phyloP scores from a whole-genome alignment of 2,113 vertebrate genomes.

The Todiramphus chloris region DNA sequence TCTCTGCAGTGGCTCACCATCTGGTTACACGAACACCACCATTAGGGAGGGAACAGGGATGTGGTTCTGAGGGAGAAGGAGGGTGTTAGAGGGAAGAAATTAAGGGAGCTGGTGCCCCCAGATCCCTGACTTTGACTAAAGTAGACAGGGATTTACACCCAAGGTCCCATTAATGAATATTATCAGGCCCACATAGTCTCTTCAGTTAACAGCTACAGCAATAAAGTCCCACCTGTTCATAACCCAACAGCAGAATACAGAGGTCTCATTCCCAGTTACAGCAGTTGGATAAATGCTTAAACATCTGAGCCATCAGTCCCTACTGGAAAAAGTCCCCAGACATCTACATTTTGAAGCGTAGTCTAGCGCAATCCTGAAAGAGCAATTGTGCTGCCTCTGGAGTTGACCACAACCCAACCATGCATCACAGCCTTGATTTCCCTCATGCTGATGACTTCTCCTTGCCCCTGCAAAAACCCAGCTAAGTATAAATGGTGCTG shows the following conservation, averaged over 20 bases:
- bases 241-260: not conserved
- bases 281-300: not conserved
- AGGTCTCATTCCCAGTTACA: not conserved
- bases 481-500: not conserved
- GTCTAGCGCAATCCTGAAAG: not conserved
- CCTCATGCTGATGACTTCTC: not conserved
- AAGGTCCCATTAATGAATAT: not conserved
- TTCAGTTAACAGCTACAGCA: not conserved
- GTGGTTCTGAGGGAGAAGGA: not conserved
- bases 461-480: not conserved
- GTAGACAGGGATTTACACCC: not conserved
- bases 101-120: not conserved
- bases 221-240: not conserved
- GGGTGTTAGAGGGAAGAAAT: not conserved
- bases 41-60: not conserved
- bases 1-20: not conserved
- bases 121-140: not conserved
- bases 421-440: not conserved
- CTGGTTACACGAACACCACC: rapidly evolving
- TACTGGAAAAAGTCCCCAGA: not conserved
- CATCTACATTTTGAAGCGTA: not conserved
- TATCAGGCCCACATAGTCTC: not conserved
- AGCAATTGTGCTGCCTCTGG: not conserved
- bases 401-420: not conserved
- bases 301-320: not conserved